phyloP scores from a whole-genome alignment of 2,113 vertebrate species.

The Glareola pratincola region DNA sequence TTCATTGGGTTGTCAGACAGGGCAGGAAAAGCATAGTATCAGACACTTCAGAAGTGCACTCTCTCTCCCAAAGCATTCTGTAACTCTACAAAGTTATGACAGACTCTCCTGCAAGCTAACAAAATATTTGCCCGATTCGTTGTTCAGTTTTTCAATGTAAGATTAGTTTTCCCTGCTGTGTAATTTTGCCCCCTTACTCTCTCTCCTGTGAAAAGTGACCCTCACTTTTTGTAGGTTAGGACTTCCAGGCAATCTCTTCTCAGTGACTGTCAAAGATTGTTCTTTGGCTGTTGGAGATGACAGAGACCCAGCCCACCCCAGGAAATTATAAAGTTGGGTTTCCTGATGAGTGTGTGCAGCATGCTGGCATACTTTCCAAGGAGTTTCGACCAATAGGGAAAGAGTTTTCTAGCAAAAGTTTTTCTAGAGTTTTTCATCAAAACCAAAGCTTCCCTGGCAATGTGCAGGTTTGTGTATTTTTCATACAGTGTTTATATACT shows the following conservation, averaged over 20 bases:
- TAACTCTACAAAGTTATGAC: background rate
- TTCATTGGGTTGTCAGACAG: background rate
- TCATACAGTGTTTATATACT: background rate
- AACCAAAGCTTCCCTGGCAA: background rate
- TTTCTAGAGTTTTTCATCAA: background rate
- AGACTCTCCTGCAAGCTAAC: background rate
- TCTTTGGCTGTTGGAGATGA: background rate
- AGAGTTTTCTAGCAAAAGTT: background rate
- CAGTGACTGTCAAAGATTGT: background rate
- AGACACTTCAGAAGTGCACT: background rate
- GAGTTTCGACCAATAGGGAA: background rate
- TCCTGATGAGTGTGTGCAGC: background rate
- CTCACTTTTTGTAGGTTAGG: background rate
- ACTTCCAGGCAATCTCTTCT: background rate
- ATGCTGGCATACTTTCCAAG: background rate
- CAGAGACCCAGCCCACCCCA: background rate
- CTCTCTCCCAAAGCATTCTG: background rate
- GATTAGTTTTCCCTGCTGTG: background rate
- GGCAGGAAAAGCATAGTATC: background rate
- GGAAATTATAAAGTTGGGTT: background rate
- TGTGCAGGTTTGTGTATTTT: background rate
- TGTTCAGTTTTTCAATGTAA: background rate
- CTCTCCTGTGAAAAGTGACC: background rate
- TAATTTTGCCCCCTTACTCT: background rate
- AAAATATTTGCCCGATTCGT: background rate